Evolutionary conservation across 2,888 invertebrate species (phyloP).

Genomic region (Eupithecia vulgata): DNA sequence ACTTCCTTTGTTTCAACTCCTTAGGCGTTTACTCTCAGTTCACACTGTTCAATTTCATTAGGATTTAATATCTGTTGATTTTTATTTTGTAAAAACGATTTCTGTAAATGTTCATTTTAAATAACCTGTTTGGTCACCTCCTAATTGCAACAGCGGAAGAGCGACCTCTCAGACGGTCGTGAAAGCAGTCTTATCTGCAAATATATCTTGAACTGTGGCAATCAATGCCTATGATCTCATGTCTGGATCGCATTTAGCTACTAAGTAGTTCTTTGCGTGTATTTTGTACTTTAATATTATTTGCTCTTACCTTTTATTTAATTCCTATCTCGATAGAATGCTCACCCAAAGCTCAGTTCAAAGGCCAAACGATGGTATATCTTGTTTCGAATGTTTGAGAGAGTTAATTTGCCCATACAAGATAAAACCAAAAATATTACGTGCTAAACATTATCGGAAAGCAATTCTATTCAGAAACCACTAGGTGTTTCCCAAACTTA

Average conservation of each 20-base stretch:
- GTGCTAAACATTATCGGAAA: conserved; percentile 30
- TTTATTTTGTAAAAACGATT: neutral
- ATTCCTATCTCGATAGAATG: conserved; percentile 17
- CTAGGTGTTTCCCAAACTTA: conserved; percentile 43
- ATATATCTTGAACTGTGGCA: conserved; percentile 56
- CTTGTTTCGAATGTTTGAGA: conserved; percentile 17
- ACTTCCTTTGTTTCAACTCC: neutral
- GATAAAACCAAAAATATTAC: conserved; percentile 31
- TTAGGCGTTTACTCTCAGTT: neutral
- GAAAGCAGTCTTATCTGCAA: conserved; percentile 58
- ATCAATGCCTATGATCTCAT: conserved; percentile 61
- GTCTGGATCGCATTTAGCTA: conserved; percentile 55
- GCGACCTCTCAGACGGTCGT: conserved; percentile 49
- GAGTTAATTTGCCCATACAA: conserved; percentile 16
- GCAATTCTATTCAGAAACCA: conserved; percentile 29
- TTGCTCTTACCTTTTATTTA: conserved; percentile 23
- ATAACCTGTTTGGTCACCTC: conserved; percentile 46
- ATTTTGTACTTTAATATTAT: conserved; percentile 24
- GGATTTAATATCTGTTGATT: conserved; percentile 9
- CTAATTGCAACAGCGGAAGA: conserved; percentile 54
- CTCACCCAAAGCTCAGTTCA: conserved; percentile 13
- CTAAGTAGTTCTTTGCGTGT: conserved; percentile 48
- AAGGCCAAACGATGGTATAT: conserved; percentile 19
- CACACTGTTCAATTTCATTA: neutral
- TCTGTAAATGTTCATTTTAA: conserved; percentile 47